These are phyloP conservation scores for Heliocidaris erythrogramma DNA, from an alignment of 35 echinoderm and acorn worm genomes.

Conservation along the genomic window DNA sequence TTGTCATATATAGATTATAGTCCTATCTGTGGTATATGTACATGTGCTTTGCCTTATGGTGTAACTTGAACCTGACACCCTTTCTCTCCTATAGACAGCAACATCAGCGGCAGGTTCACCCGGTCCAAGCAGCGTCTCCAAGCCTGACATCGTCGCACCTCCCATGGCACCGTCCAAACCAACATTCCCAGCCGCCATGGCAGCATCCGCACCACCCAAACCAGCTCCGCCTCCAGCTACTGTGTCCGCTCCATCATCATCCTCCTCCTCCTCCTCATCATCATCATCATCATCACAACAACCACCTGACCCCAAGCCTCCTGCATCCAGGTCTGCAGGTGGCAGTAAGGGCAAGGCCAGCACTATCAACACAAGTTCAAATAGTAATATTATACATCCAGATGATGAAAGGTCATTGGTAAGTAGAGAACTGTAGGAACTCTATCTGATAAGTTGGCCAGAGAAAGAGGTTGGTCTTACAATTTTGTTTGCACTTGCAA, in stretches of 20 bases:
- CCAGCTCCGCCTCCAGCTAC: neutral
- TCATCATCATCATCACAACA: neutral
- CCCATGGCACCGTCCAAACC: conserved; percentile 47
- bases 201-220: conserved; percentile 32
- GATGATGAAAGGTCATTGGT: conserved; percentile 98
- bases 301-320: conserved; percentile 17
- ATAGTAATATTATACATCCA: conserved; percentile 97
- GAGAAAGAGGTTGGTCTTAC: neutral
- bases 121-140: conserved; percentile 10
- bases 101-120: conserved; percentile 45
- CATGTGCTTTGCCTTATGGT: neutral
- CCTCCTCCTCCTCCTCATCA: neutral
- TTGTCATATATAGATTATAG: too few relatives aligned
- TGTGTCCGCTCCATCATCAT: neutral
- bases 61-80: neutral
- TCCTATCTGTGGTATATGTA: too few relatives aligned
- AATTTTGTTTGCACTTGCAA: neutral
- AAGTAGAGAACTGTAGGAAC: conserved; percentile 44
- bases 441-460: neutral
- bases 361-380: conserved; percentile 75
- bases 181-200: conserved; percentile 19
- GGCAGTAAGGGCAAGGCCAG: conserved; percentile 50
- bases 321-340: neutral
- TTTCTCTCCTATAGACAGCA: conserved; percentile 22
- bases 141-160: conserved; percentile 14